Percentiles rank a stretch among this genome's conserved stretches.
Evolutionary conservation across 2,888 invertebrate species (phyloP).

Genomic region (Nasonovia ribisnigri): DNA sequence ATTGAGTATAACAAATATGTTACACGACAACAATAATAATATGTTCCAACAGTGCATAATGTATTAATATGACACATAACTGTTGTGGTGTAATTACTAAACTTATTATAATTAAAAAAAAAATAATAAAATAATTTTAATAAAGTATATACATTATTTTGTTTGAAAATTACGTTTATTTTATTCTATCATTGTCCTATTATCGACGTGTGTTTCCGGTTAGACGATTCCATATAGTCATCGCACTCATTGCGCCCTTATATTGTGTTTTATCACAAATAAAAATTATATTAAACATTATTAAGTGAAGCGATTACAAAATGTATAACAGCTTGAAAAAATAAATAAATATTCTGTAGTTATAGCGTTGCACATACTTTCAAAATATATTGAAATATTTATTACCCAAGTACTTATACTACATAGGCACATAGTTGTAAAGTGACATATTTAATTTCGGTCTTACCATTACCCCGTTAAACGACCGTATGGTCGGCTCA

Average conservation of each 20-base stretch:
- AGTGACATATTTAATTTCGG: neutral
- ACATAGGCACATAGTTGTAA: neutral
- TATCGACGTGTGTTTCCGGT: neutral
- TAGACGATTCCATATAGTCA: neutral
- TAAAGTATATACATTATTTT: constrained; percentile 39
- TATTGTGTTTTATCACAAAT: neutral
- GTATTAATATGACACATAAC: neutral
- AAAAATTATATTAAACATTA: neutral
- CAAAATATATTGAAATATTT: neutral
- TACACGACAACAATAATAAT: neutral
- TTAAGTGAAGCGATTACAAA: neutral
- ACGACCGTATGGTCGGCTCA: neutral
- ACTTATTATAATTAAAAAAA: neutral
- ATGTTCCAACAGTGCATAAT: neutral
- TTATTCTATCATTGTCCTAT: neutral
- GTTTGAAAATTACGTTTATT: constrained; percentile 12
- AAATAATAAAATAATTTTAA: neutral
- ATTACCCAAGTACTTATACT: neutral
- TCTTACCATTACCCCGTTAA: neutral
- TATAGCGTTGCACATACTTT: neutral
- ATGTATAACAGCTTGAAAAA: neutral
- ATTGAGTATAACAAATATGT: neutral
- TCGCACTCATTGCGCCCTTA: neutral
- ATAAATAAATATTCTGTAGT: neutral
- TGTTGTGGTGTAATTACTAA: neutral